Conservation (phyloP, 2,113 vertebrate genomes). For the Procapra przewalskii region DNA sequence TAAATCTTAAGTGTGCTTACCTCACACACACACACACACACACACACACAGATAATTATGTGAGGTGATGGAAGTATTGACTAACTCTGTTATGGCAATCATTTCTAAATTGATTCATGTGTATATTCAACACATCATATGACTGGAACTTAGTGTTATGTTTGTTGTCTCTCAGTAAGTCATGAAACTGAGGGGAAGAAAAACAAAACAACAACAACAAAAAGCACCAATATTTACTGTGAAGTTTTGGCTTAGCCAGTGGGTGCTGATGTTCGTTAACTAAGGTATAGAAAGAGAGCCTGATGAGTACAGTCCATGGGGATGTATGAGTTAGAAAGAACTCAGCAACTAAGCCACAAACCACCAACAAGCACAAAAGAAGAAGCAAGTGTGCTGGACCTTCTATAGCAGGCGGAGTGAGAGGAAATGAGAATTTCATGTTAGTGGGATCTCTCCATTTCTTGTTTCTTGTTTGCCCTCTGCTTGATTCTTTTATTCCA, state of each 20-base stretch:
- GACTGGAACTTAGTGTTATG: not conserved
- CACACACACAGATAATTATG: not conserved
- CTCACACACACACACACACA: not conserved
- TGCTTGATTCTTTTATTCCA: not conserved
- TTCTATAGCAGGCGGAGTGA: not conserved
- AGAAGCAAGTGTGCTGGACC: not conserved
- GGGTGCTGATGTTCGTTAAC: not conserved
- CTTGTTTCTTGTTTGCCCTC: not conserved
- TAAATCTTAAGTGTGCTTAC: not conserved
- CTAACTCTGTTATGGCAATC: not conserved
- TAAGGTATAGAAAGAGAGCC: not conserved
- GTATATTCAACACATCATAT: not conserved
- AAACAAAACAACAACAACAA: not conserved
- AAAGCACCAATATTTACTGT: not conserved
- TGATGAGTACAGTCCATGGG: not conserved
- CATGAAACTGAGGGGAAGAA: too few relatives aligned
- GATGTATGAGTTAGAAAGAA: not conserved
- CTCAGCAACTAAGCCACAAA: not conserved
- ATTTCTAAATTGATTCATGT: not conserved
- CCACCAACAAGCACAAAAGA: not conserved
- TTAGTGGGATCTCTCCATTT: not conserved
- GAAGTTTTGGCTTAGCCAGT: not conserved
- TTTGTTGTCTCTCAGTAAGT: not conserved
- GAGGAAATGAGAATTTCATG: accelerated
- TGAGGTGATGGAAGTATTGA: not conserved